These are phyloP conservation scores for Anadara kagoshimensis DNA, from an alignment of 1,140 invertebrate species.

Conservation along the genomic window DNA sequence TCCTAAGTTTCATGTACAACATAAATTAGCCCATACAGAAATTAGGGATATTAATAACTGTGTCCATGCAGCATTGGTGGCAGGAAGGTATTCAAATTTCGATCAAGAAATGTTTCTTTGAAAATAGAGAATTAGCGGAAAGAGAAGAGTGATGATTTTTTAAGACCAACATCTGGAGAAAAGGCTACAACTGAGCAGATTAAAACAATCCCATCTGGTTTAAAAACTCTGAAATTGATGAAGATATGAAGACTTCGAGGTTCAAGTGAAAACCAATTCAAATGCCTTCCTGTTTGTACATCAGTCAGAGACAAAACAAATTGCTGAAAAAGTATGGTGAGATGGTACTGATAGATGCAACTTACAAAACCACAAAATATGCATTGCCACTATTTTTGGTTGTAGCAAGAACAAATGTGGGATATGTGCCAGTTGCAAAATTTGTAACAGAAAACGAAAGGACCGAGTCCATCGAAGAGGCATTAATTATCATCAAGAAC, in stretches of 20 bases:
- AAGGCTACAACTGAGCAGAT: background rate
- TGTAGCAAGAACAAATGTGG: slow-evolving; percentile 43
- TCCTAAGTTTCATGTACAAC: background rate
- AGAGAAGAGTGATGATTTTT: background rate
- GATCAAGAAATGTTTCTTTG: slow-evolving; percentile 3
- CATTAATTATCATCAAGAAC: slow-evolving; percentile 24
- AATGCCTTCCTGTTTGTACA: slow-evolving; percentile 39
- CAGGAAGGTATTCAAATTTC: background rate
- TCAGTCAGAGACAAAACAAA: slow-evolving; percentile 18
- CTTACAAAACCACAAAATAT: slow-evolving; percentile 47
- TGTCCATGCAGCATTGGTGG: background rate
- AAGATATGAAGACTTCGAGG: background rate
- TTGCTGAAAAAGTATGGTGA: background rate
- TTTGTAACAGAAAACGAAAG: slow-evolving; percentile 42
- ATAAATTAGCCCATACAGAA: background rate
- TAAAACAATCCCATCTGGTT: background rate
- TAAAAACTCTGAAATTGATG: background rate
- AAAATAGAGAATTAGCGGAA: slow-evolving; percentile 1
- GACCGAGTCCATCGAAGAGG: slow-evolving; percentile 28
- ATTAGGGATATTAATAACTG: slow-evolving; percentile 11
- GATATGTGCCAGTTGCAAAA: slow-evolving; percentile 26
- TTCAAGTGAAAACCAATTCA: background rate
- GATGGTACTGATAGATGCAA: slow-evolving; percentile 43
- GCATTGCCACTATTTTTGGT: slow-evolving; percentile 47
- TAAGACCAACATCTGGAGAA: background rate